These are phyloP conservation scores for Arctopsyche grandis DNA, from an alignment of 1,140 invertebrate species.

Conservation along the genomic window DNA sequence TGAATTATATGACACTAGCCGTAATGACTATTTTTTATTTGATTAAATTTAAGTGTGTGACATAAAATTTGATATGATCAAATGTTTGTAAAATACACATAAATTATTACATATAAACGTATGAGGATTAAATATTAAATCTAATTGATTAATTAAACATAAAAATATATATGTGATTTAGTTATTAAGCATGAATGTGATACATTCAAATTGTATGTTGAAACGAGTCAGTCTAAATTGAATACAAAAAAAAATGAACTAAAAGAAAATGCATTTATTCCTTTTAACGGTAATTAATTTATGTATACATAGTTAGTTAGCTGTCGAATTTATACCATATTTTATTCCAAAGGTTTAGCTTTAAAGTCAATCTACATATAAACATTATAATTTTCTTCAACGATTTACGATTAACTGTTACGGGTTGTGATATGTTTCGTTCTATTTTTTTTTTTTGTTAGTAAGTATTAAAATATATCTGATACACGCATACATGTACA, in stretches of 20 bases:
- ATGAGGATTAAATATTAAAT: slow-evolving; percentile 10
- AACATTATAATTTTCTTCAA: not conserved
- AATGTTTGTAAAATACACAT: slow-evolving; percentile 14
- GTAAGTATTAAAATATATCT: not conserved
- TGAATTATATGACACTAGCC: slow-evolving; percentile 13
- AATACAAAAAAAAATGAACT: not conserved
- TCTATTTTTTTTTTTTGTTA: not conserved
- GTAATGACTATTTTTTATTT: slow-evolving; percentile 31
- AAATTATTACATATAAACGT: not conserved
- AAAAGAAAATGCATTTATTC: not conserved
- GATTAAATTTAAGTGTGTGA: slow-evolving; percentile 30
- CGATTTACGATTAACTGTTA: not conserved
- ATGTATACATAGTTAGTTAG: not conserved
- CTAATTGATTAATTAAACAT: slow-evolving; percentile 35
- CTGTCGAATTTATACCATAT: slow-evolving; percentile 7
- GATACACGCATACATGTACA: slow-evolving; percentile 6
- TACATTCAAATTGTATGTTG: slow-evolving; percentile 46
- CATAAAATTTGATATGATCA: slow-evolving; percentile 44
- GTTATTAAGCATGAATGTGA: slow-evolving; percentile 51
- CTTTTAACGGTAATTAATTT: not conserved
- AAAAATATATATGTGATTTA: slow-evolving; percentile 52
- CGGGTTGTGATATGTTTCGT: slow-evolving; percentile 18
- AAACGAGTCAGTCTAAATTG: slow-evolving; percentile 3
- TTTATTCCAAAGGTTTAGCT: no score
- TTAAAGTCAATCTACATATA: not conserved